phyloP scores from a whole-genome alignment of 2,797 vertebrate genomes.

The Eospalax fontanierii region DNA sequence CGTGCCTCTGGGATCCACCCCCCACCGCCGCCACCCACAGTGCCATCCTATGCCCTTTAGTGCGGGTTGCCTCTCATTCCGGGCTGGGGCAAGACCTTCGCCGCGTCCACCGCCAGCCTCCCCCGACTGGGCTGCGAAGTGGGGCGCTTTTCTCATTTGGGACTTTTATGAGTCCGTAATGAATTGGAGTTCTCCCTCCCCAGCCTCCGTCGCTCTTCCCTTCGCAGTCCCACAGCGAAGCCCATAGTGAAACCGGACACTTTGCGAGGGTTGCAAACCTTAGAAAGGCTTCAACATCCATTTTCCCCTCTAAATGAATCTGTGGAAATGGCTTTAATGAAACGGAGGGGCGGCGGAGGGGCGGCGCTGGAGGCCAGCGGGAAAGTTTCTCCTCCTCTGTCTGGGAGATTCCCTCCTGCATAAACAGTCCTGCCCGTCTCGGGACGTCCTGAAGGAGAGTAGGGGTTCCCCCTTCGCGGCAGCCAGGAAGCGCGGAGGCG shows the following conservation, averaged over 20 bases:
- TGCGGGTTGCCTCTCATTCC: neutral
- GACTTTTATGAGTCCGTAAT: constrained; percentile 83
- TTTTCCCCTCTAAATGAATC: constrained; percentile 82
- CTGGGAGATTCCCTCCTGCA: constrained; percentile 87
- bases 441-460: constrained; percentile 85
- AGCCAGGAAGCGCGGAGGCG: constrained; percentile 73
- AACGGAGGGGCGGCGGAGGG: constrained; percentile 40
- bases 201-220: constrained; percentile 29
- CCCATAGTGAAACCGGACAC: constrained; percentile 88
- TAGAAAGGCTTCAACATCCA: constrained; percentile 85
- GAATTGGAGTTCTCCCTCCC: constrained; percentile 81
- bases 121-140: constrained; percentile 31
- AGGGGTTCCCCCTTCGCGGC: constrained; percentile 86
- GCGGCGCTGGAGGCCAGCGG: constrained; percentile 5
- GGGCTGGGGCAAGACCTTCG: constrained; percentile 41
- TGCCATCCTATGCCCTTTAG: neutral
- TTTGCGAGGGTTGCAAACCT: constrained; percentile 84
- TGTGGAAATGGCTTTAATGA: constrained; percentile 85
- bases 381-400: constrained; percentile 86
- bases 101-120: neutral
- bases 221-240: constrained; percentile 78
- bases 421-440: constrained; percentile 85
- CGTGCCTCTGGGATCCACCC: constrained; percentile 72
- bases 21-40: neutral
- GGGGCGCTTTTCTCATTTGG: constrained; percentile 84